Evolutionary conservation across 1,140 invertebrate species (phyloP).

Genomic region (Pogonus chalceus): DNA sequence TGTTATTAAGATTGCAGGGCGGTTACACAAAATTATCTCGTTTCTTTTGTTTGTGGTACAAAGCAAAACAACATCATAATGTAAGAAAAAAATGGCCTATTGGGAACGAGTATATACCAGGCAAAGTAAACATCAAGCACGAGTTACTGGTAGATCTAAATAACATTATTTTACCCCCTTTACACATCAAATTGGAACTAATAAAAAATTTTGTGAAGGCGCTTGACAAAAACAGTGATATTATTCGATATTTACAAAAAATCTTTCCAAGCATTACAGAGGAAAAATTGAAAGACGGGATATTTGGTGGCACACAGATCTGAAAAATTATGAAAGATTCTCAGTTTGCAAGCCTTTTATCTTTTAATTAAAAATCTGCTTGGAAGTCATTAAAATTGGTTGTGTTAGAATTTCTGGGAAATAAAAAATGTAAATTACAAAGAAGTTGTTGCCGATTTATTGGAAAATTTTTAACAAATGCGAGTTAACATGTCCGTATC

Average conservation of each 20-base stretch:
- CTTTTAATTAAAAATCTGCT: conserved; percentile 12
- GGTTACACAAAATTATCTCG: background rate
- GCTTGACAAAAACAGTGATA: background rate
- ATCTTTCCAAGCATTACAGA: conserved; percentile 1
- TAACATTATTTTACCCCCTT: background rate
- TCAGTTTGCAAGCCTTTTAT: conserved; percentile 13
- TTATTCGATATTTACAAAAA: background rate
- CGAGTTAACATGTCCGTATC: conserved; percentile 22
- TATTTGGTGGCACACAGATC: conserved; percentile 12
- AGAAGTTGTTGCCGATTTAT: conserved; percentile 16
- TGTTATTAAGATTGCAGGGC: background rate
- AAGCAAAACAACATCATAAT: background rate
- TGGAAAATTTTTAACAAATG: conserved; percentile 17
- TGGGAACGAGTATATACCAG: background rate
- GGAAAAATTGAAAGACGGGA: conserved; percentile 11
- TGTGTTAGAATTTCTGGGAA: conserved; percentile 18
- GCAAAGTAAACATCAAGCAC: background rate
- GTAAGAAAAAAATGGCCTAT: background rate
- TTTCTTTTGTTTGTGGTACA: background rate
- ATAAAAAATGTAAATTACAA: conserved; percentile 19
- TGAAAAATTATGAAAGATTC: conserved; percentile 17
- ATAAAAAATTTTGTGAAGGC: conserved; percentile 14
- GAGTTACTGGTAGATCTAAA: background rate
- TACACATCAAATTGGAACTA: background rate
- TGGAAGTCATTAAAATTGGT: conserved; percentile 16